These are phyloP conservation scores for Gymnocheta viridis DNA, from an alignment of 2,888 invertebrate genomes.

Conservation along the genomic window DNA sequence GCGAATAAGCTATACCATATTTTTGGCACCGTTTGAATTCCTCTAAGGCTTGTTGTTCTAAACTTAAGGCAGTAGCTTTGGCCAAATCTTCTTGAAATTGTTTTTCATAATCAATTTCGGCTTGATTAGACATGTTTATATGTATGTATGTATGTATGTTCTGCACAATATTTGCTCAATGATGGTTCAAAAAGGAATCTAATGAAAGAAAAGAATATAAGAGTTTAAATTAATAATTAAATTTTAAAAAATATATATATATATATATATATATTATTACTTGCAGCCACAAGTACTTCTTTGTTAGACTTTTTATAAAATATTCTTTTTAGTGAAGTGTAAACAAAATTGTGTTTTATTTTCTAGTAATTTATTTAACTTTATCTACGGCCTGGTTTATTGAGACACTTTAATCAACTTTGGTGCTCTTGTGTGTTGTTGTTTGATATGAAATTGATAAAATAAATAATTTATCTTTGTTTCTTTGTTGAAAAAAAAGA, in stretches of 20 bases:
- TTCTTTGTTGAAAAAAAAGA: slow-evolving; percentile 38
- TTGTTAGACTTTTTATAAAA: slow-evolving; percentile 13
- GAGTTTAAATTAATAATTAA: slow-evolving; percentile 1
- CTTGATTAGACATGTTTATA: slow-evolving; percentile 76
- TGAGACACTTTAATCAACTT: slow-evolving; percentile 26
- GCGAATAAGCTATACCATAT: slow-evolving; percentile 81
- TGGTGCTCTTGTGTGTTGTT: slow-evolving; percentile 1
- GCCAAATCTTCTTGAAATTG: slow-evolving; percentile 94
- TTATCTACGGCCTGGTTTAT: slow-evolving; percentile 29
- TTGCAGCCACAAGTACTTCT: background rate
- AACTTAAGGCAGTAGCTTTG: slow-evolving; percentile 92
- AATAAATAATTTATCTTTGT: slow-evolving; percentile 44
- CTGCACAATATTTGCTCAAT: slow-evolving; percentile 7
- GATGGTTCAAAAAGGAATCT: background rate
- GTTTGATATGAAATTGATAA: slow-evolving; percentile 43
- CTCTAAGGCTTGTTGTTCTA: slow-evolving; percentile 92
- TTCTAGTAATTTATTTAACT: slow-evolving; percentile 4
- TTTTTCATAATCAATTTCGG: slow-evolving; percentile 87
- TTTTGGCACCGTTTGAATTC: slow-evolving; percentile 86
- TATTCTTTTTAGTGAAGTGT: background rate
- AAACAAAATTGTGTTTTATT: slow-evolving; percentile 10
- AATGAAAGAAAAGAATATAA: slow-evolving; percentile 3
- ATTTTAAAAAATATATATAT: background rate
- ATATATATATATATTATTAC: background rate
- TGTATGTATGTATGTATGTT: too few relatives aligned